These are phyloP conservation scores for Adoxophyes honmai DNA, from an alignment of 1,140 invertebrate genomes.

Conservation along the genomic window DNA sequence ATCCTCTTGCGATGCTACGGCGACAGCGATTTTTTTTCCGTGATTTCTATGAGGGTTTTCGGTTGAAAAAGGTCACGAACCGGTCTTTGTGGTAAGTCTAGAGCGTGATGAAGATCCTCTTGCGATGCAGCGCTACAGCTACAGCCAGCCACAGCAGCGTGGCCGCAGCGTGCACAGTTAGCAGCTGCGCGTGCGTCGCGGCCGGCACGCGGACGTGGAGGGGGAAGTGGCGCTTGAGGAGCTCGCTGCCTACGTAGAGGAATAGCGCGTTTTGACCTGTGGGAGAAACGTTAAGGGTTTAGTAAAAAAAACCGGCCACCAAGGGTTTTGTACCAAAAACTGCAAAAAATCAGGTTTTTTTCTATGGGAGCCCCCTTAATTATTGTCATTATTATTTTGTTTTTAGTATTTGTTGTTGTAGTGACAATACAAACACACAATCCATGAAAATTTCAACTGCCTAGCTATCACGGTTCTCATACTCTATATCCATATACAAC, in stretches of 20 bases:
- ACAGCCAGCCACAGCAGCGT: constrained; percentile 86
- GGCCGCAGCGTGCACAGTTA: constrained; percentile 86
- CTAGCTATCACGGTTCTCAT: too few species aligned
- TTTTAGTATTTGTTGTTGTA: too few species aligned
- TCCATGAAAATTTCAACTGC: too few species aligned
- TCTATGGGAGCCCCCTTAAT: too few species aligned
- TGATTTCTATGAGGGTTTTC: too few species aligned
- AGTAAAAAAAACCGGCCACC: too few species aligned
- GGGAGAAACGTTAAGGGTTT: constrained; percentile 17
- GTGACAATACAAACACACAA: too few species aligned
- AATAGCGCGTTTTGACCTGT: constrained; percentile 89
- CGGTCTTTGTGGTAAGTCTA: constrained; percentile 49
- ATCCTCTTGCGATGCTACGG: constrained; percentile 82
- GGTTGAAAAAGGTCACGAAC: neutral
- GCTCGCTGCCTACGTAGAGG: constrained; percentile 87
- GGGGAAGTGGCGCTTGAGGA: constrained; percentile 87
- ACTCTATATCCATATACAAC: too few species aligned
- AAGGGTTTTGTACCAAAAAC: too few species aligned
- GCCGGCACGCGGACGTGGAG: constrained; percentile 81
- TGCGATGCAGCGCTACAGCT: constrained; percentile 83
- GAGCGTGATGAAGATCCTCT: constrained; percentile 84
- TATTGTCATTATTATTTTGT: too few species aligned
- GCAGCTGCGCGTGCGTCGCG: constrained; percentile 82
- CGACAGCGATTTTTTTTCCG: constrained; percentile 74
- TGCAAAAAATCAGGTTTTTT: too few species aligned